These are phyloP conservation scores for Mastacembelus armatus DNA, from an alignment of 2,797 vertebrate species.

Conservation along the genomic window DNA sequence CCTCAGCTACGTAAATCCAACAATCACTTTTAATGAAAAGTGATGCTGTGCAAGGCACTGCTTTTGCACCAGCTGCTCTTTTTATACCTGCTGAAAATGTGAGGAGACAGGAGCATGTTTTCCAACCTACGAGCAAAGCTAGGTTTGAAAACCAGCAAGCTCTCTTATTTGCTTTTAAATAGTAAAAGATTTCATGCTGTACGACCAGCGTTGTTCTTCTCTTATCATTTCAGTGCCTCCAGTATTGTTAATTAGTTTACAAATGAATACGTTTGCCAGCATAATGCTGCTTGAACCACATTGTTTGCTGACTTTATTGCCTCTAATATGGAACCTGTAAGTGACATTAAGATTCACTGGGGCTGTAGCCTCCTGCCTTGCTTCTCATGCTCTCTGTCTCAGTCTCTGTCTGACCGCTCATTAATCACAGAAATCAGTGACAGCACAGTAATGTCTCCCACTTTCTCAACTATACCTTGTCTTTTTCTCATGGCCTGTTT, in stretches of 20 bases:
- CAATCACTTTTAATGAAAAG: slow-evolving; percentile 8
- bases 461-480: slow-evolving; percentile 36
- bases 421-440: slow-evolving; percentile 63
- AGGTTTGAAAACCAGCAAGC: too few relatives aligned
- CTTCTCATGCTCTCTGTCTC: slow-evolving; percentile 10
- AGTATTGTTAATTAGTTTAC: slow-evolving; percentile 5
- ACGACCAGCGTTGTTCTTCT: background rate
- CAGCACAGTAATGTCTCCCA: slow-evolving; percentile 38
- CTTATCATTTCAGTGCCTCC: background rate
- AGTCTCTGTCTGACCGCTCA: slow-evolving; percentile 46
- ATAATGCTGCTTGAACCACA: background rate
- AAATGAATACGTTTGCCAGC: slow-evolving; percentile 8
- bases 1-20: slow-evolving; percentile 9
- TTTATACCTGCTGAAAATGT: too few relatives aligned
- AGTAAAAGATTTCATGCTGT: too few relatives aligned
- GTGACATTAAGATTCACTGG: slow-evolving; percentile 3
- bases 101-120: too few relatives aligned
- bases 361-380: slow-evolving; percentile 7
- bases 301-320: slow-evolving; percentile 17
- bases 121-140: too few relatives aligned
- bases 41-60: too few relatives aligned
- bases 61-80: too few relatives aligned
- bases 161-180: too few relatives aligned
- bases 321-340: slow-evolving; percentile 5
- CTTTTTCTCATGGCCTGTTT: slow-evolving; percentile 42